Conservation (phyloP, 2,888 invertebrate genomes). For the Lasioglossum vierecki region DNA sequence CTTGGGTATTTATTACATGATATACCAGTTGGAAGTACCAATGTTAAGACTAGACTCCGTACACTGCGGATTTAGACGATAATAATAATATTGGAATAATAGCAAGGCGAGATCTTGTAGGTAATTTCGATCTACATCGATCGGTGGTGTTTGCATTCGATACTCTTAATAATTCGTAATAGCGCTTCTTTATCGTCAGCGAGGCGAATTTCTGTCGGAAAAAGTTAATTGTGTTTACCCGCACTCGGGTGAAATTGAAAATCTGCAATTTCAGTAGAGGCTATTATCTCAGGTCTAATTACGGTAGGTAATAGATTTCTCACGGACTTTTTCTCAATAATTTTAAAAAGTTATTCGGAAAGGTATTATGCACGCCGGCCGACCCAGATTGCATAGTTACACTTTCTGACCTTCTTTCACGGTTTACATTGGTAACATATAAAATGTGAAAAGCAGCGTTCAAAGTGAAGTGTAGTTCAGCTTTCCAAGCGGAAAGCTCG, state of each 20-base stretch:
- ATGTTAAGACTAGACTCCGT: too few relatives aligned
- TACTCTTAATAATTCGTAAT: background rate
- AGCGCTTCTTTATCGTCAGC: background rate
- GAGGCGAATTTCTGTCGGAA: background rate
- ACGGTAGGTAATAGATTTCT: background rate
- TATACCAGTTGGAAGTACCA: too few relatives aligned
- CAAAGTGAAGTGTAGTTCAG: conserved; percentile 11
- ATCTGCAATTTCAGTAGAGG: background rate
- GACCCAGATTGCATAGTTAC: conserved; percentile 12
- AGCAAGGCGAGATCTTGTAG: background rate
- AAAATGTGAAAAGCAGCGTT: conserved; percentile 7
- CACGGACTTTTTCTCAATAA: background rate
- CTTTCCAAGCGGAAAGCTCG: background rate
- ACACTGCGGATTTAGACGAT: too few relatives aligned
- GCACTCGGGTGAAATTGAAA: background rate
- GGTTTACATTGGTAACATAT: background rate
- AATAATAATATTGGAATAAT: too few relatives aligned
- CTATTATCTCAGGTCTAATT: conserved; percentile 5
- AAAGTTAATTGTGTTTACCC: background rate
- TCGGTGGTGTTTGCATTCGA: background rate
- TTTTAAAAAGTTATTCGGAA: background rate
- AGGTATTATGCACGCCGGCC: background rate
- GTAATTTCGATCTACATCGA: background rate
- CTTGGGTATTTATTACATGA: too few relatives aligned
- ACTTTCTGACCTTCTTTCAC: conserved; percentile 8